phyloP scores from a whole-genome alignment of 2,113 vertebrate genomes.

The Platichthys flesus region DNA sequence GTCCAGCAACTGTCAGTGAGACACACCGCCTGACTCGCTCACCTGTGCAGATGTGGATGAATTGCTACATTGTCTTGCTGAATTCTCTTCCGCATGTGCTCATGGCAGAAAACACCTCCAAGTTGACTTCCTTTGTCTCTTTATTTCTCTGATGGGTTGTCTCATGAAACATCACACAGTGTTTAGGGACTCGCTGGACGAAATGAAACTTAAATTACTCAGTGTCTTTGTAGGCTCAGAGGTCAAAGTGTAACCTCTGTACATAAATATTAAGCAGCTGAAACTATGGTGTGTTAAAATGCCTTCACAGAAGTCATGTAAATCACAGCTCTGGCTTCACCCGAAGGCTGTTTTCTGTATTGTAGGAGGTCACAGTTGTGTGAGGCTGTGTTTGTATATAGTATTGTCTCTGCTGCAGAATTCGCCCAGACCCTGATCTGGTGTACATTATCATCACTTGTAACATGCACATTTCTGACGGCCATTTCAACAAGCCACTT shows the following conservation, averaged over 20 bases:
- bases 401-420: conserved; percentile 53
- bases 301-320: conserved; percentile 36
- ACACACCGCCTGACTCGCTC: conserved; percentile 53
- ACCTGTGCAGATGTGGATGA: conserved; percentile 69
- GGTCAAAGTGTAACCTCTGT: conserved; percentile 45
- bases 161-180: conserved; percentile 28
- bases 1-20: conserved; percentile 36
- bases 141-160: conserved; percentile 8
- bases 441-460: conserved; percentile 71
- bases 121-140: conserved; percentile 27
- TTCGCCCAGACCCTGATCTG: conserved; percentile 65
- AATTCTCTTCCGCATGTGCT: conserved; percentile 23
- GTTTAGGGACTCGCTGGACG: conserved; percentile 18
- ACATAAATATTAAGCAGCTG: conserved; percentile 57
- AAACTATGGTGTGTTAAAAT: conserved; percentile 47
- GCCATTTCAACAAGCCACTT: conserved; percentile 72
- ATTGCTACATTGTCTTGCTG: conserved; percentile 56
- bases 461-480: conserved; percentile 69
- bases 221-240: conserved; percentile 11
- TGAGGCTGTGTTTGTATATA: conserved; percentile 49
- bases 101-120: conserved; percentile 2
- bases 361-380: conserved; percentile 64
- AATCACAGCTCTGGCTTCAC: conserved; percentile 44
- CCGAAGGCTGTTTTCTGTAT: conserved; percentile 33
- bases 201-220: conserved; percentile 35